Evolutionary conservation across 2,888 invertebrate species (phyloP), one percentile per base, ranked within the genome.

Genomic region (Selenia dentaria): DNA sequence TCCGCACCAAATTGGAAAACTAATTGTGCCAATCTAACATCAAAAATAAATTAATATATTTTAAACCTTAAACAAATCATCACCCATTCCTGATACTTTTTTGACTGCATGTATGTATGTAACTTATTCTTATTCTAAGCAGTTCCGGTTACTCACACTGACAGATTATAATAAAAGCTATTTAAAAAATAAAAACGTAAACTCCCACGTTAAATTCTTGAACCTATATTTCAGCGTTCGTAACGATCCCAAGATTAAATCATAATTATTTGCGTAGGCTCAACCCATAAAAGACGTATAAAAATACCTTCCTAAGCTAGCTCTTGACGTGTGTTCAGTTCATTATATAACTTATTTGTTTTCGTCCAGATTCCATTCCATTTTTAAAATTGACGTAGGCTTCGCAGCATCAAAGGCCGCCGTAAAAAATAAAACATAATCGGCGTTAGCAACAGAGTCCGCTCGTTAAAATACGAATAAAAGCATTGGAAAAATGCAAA

Each of bases 371-470:
- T 48, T 57, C 52, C 50, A 43, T 40, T 48, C 43, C 43, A 40
- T 31, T 43, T 54, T 53, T 48, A 56, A 47, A 56, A 27, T 56
- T 48, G 47, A 51, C 51, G 51, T 59, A 50, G 56, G 52, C 58
- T 59, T 55, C 43, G 32, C 33, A 44, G 36, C 45, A 41, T 58
- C 58, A 55, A 58, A 58, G 51, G 44, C 53, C 37, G 51, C 54
- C 51, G 40, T 54, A 66, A 67, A 62, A 62, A 54, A 36, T 51
- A 64, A 69, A 70, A 62, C 61, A 63, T 67, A 72, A 70, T 52
- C 38, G 45, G 62, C 59, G 64, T 62, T 74, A 74, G 75, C 70
- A 73, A 75, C 75, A 67, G 66, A 57, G 65, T 63, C 64, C 59
- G 59, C 56, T 63, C 48, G 63, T 61, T 55, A 58, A 57, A 54